phyloP scores from a whole-genome alignment of 2,797 vertebrate genomes.

The Platyrinchus mystaceus region DNA sequence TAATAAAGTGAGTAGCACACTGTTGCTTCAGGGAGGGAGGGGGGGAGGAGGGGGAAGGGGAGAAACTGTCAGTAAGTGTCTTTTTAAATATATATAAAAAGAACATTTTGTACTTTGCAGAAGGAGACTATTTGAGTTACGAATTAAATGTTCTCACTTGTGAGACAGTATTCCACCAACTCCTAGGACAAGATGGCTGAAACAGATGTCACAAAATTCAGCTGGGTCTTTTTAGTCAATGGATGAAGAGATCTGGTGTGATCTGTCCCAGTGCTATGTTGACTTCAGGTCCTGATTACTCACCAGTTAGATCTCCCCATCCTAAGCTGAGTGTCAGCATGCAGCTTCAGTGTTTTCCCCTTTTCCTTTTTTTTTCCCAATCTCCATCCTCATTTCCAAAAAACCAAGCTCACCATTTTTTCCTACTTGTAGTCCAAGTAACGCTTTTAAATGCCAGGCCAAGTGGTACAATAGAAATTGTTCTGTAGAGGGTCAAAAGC shows the following conservation, averaged over 20 bases:
- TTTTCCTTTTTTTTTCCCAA: neutral
- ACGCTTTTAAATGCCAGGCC: neutral
- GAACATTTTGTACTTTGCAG: neutral
- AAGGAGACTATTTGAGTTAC: neutral
- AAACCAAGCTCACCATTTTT: neutral
- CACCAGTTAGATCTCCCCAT: neutral
- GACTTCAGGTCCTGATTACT: neutral
- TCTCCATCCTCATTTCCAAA: neutral
- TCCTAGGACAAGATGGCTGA: neutral
- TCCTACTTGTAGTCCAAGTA: neutral
- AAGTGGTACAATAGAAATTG: neutral
- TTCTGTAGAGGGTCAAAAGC: neutral
- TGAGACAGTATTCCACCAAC: neutral
- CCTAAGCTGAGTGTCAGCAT: neutral
- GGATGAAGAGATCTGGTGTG: neutral
- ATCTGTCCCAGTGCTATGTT: neutral
- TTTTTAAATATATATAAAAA: neutral
- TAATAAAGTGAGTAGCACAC: neutral
- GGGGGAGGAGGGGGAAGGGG: rapidly evolving
- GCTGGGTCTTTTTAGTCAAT: neutral
- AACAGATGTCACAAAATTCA: neutral
- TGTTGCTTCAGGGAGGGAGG: neutral
- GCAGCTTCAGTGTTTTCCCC: neutral
- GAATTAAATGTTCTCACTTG: neutral
- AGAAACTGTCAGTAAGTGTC: neutral